A percentile compares a stretch with the other conserved stretches of the same genome.
Conservation (phyloP, 2,888 invertebrate genomes). For the Aricia artaxerxes region DNA sequence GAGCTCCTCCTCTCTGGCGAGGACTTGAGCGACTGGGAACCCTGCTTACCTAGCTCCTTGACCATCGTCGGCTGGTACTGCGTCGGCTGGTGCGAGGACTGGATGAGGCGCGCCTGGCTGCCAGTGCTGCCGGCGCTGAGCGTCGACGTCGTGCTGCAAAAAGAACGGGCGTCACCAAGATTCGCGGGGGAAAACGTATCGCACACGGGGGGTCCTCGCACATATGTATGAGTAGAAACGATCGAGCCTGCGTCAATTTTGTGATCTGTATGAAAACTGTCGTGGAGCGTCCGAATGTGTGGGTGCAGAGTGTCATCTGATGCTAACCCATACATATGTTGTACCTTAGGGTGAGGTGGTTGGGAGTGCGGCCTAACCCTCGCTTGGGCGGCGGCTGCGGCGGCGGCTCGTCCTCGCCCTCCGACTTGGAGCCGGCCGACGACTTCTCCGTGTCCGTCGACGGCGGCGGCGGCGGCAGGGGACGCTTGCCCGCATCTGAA, state of each 20-base stretch:
- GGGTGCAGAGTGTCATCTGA: constrained; percentile 50
- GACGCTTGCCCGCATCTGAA: constrained; percentile 43
- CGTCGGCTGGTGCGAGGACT: constrained; percentile 95
- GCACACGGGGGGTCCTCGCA: constrained; percentile 42
- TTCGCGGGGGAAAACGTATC: constrained; percentile 30
- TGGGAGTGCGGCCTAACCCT: constrained; percentile 93
- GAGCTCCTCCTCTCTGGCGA: constrained; percentile 68
- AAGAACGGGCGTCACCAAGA: constrained; percentile 10
- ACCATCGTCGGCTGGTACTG: constrained; percentile 93
- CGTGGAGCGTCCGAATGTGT: constrained; percentile 44
- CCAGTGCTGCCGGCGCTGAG: constrained; percentile 96
- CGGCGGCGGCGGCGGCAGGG: constrained; percentile 52
- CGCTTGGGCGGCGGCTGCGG: constrained; percentile 82
- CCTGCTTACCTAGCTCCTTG: constrained; percentile 93
- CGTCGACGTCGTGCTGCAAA: constrained; percentile 93
- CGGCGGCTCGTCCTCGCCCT: constrained; percentile 91
- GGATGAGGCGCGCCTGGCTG: constrained; percentile 95
- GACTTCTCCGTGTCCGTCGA: constrained; percentile 71
- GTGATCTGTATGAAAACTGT: constrained; percentile 41
- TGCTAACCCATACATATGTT: constrained; percentile 68
- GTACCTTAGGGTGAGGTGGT: constrained; percentile 93
- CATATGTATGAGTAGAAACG: constrained; percentile 71
- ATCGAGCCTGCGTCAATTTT: constrained; percentile 60
- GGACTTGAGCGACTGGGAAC: constrained; percentile 76
- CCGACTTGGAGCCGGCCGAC: constrained; percentile 90